phyloP scores from a whole-genome alignment of 2,888 invertebrate species.

The Caenorhabditis plicata region DNA sequence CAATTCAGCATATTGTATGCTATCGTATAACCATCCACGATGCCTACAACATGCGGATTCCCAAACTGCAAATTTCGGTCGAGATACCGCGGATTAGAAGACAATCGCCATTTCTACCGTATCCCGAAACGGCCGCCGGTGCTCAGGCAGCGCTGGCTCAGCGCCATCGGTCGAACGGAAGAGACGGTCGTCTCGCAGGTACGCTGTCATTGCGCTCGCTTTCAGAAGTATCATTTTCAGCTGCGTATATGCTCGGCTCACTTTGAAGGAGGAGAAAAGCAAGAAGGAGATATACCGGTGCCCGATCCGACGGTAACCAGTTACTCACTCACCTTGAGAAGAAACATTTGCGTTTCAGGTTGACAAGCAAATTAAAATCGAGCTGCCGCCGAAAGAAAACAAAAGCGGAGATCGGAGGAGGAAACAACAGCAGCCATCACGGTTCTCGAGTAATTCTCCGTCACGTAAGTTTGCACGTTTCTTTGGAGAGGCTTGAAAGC shows the following conservation, averaged over 20 bases:
- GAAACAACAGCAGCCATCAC: conserved; percentile 24
- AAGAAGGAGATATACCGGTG: conserved; percentile 67
- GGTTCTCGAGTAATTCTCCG: conserved; percentile 25
- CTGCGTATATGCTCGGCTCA: conserved; percentile 68
- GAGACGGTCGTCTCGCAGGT: conserved; percentile 68
- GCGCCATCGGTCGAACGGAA: conserved; percentile 67
- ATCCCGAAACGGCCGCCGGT: conserved; percentile 67
- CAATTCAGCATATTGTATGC: too few relatives aligned
- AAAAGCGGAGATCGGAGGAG: conserved; percentile 52
- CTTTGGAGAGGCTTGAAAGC: too few relatives aligned
- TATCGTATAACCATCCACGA: conserved; percentile 35
- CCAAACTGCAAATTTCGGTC: conserved; percentile 68
- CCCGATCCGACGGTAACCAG: conserved; percentile 66
- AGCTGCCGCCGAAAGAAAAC: conserved; percentile 66
- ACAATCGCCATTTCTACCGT: conserved; percentile 68
- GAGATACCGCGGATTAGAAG: conserved; percentile 67
- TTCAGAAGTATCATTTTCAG: too few relatives aligned
- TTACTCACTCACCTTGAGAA: background rate
- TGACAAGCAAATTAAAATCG: conserved; percentile 66
- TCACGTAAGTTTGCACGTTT: conserved; percentile 11
- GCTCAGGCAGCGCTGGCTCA: conserved; percentile 67
- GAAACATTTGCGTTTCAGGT: conserved; percentile 40
- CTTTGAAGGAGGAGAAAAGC: conserved; percentile 67
- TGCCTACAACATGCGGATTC: conserved; percentile 68
- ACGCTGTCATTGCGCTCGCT: too few relatives aligned